These are phyloP conservation scores for Tinea trinotella DNA, from an alignment of 2,888 invertebrate genomes.

Conservation along the genomic window DNA sequence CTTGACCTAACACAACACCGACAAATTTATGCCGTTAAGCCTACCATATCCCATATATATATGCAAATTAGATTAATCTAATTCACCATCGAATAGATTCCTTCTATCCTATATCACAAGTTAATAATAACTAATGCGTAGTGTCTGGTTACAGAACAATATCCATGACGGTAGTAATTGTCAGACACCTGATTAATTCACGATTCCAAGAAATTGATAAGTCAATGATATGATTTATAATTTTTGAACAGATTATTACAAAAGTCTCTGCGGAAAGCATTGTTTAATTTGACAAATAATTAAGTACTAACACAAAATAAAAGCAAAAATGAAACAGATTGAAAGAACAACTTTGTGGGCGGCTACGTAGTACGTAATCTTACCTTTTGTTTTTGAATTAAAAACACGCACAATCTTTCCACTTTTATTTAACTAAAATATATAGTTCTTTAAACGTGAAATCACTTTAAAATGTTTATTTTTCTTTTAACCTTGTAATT, in stretches of 20 bases:
- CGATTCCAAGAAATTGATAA: not conserved
- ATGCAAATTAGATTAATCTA: not conserved
- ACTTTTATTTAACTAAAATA: not conserved
- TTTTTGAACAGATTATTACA: not conserved
- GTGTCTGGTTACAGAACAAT: slow-evolving; percentile 47
- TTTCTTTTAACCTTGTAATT: slow-evolving; percentile 4
- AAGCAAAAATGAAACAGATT: slow-evolving; percentile 50
- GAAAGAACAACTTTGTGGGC: slow-evolving; percentile 40
- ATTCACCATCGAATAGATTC: slow-evolving; percentile 13
- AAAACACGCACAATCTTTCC: not conserved
- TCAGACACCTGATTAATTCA: not conserved
- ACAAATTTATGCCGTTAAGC: not conserved
- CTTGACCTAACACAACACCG: slow-evolving; percentile 4
- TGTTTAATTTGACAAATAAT: not conserved
- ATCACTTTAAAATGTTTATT: slow-evolving; percentile 1
- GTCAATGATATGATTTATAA: not conserved
- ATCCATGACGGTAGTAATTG: slow-evolving; percentile 10
- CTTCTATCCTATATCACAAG: slow-evolving; percentile 25
- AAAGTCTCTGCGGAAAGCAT: not conserved
- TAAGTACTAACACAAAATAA: slow-evolving; percentile 27
- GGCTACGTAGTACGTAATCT: slow-evolving; percentile 40
- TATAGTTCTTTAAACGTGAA: not conserved
- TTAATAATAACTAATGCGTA: slow-evolving; percentile 57
- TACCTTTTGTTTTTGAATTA: slow-evolving; percentile 34
- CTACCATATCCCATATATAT: not conserved